These are phyloP conservation scores for Dendroctonus valens DNA, from an alignment of 1,140 invertebrate species.

Conservation along the genomic window DNA sequence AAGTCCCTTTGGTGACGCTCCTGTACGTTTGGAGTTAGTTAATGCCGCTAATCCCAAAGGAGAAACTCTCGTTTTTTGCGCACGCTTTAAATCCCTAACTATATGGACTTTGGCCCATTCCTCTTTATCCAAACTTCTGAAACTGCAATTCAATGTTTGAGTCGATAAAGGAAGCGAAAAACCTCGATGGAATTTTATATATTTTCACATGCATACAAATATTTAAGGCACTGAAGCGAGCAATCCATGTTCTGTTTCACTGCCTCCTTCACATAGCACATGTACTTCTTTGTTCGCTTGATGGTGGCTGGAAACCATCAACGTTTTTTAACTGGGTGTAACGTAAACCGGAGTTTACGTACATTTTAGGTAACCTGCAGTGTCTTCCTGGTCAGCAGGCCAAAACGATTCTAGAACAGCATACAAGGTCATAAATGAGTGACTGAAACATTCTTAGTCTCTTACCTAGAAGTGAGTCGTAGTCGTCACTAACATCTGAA, in stretches of 20 bases:
- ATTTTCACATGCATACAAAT: conserved; percentile 4
- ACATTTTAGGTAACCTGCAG: neutral
- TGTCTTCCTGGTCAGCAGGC: neutral
- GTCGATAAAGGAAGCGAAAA: too few relatives aligned
- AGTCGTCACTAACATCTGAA: too few relatives aligned
- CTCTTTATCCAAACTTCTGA: too few relatives aligned
- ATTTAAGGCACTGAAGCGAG: conserved; percentile 5
- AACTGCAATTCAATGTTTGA: too few relatives aligned
- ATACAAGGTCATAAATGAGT: neutral
- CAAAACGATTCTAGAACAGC: neutral
- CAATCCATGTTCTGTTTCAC: conserved; percentile 1
- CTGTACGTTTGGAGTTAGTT: too few relatives aligned
- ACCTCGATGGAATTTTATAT: neutral
- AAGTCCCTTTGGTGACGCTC: too few relatives aligned
- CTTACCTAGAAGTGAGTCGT: neutral
- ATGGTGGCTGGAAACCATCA: conserved; percentile 3
- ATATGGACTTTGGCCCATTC: too few relatives aligned
- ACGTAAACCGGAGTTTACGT: neutral
- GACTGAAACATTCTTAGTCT: neutral
- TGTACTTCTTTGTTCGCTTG: conserved; percentile 5
- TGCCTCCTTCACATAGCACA: conserved; percentile 1
- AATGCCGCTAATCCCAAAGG: too few relatives aligned
- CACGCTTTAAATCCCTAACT: too few relatives aligned
- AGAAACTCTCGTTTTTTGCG: too few relatives aligned
- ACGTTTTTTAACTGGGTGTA: neutral